phyloP scores from a whole-genome alignment of 2,888 invertebrate genomes.

The Rhorus exstirpatorius region DNA sequence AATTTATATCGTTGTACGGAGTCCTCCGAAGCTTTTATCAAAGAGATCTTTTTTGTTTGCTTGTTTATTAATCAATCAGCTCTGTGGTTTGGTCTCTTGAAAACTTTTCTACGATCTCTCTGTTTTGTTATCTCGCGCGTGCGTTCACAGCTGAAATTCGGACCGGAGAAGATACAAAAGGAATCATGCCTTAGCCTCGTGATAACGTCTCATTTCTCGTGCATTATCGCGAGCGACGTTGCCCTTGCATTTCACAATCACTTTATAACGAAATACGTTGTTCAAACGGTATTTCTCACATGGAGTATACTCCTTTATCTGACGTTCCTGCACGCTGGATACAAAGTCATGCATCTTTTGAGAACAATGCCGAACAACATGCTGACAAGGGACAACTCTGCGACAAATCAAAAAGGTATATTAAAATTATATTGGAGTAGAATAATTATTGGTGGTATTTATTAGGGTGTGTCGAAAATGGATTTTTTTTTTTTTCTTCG shows the following conservation, averaged over 20 bases:
- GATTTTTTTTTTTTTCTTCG: too few relatives aligned
- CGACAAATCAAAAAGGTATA: slow-evolving; percentile 85
- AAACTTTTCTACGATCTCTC: not conserved
- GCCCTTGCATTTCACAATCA: slow-evolving; percentile 85
- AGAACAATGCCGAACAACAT: slow-evolving; percentile 85
- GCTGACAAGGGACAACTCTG: slow-evolving; percentile 83
- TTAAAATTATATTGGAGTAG: not conserved
- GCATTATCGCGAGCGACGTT: slow-evolving; percentile 87
- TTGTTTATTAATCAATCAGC: not conserved
- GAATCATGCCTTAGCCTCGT: slow-evolving; percentile 87
- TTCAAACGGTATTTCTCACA: slow-evolving; percentile 87
- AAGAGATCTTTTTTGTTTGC: not conserved
- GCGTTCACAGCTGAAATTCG: slow-evolving; percentile 86
- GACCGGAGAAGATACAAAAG: slow-evolving; percentile 86
- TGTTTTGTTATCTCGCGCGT: too few relatives aligned
- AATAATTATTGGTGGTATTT: too few relatives aligned
- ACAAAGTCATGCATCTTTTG: slow-evolving; percentile 86
- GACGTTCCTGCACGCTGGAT: slow-evolving; percentile 87
- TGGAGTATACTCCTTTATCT: slow-evolving; percentile 87
- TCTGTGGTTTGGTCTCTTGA: not conserved
- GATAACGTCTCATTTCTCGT: slow-evolving; percentile 87
- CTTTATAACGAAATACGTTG: slow-evolving; percentile 86
- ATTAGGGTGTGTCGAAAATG: too few relatives aligned
- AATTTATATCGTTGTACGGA: slow-evolving; percentile 37
- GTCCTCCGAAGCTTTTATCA: slow-evolving; percentile 14